phyloP scores from a whole-genome alignment of 1,140 invertebrate species.

The Magallana angulata region DNA sequence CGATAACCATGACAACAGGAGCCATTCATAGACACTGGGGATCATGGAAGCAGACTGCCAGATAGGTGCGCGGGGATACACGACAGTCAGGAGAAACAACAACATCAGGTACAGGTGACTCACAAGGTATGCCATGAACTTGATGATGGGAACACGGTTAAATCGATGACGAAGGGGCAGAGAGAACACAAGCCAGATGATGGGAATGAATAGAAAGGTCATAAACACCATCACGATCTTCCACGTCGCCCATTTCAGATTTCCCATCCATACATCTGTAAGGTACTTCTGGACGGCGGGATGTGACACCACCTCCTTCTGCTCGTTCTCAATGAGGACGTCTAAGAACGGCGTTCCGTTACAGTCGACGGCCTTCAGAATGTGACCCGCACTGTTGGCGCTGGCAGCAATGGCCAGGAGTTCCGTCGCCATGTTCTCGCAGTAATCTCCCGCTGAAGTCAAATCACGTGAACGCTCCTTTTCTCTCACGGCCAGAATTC shows the following conservation, averaged over 20 bases:
- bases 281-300: slow-evolving; percentile 83
- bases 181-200: slow-evolving; percentile 97
- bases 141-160: slow-evolving; percentile 95
- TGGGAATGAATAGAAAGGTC: slow-evolving; percentile 94
- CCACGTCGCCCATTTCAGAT: slow-evolving; percentile 96
- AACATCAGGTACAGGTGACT: slow-evolving; percentile 98
- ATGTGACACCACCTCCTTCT: slow-evolving; percentile 91
- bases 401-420: slow-evolving; percentile 95
- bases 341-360: slow-evolving; percentile 95
- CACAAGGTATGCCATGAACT: slow-evolving; percentile 99
- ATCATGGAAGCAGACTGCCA: slow-evolving; percentile 78
- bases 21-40: slow-evolving; percentile 96
- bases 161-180: slow-evolving; percentile 96
- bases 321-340: slow-evolving; percentile 98
- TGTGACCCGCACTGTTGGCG: slow-evolving; percentile 88
- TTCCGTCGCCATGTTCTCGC: slow-evolving; percentile 98
- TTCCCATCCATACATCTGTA: slow-evolving; percentile 91
- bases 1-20: slow-evolving; percentile 96
- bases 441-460: slow-evolving; percentile 95
- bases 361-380: slow-evolving; percentile 76
- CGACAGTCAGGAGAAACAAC: slow-evolving; percentile 91
- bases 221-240: slow-evolving; percentile 95
- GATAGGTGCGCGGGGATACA: slow-evolving; percentile 88
- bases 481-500: slow-evolving; percentile 91
- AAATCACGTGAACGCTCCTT: slow-evolving; percentile 98